Evolutionary conservation across 1,140 invertebrate genomes (phyloP), one percentile per base, ranked within the genome.

Genomic region (Drosophila kurseongensis): DNA sequence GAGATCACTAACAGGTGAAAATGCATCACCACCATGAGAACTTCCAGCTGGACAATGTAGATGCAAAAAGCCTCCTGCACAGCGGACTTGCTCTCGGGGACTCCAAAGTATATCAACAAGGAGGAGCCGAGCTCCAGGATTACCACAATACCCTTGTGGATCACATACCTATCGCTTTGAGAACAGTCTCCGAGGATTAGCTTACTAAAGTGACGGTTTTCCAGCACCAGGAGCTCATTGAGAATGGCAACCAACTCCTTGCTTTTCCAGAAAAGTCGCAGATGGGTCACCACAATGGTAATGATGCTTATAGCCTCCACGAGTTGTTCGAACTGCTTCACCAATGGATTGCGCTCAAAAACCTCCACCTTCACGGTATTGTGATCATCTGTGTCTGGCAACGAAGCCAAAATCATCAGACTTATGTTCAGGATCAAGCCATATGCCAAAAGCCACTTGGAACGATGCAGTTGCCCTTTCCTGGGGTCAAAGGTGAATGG

Each of bases 391-490:
- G 48, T 51, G 0, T 6, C 4, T 4, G 42, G 42, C 4, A 44
- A 14, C 9, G 18, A 18, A 0, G 42, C 10, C n/a, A 51, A 35
- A 10, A 35, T 44, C 14, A 73, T 2, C 23, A 23, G 23, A 4
- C 67, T 1, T 0, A 80, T 7, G 52, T 71, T 75, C 10, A 82
- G 13, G 6, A 75, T 12, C 7, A 88, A n/a, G 2, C 82, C 82
- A 23, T 88, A 86, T 1, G 10, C 78, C 48, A 86, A 23, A 9
- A 88, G 23, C 65, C 78, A 88, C 13, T 42, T 51, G 8, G 83
- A 82, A 8, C 65, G 60, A 48, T 40, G 32, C 27, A 88, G 10
- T 45, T 58, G 51, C n/a, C 55, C 27, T 16, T 23, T 78, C 36
- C 45, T 48, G 5, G 12, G 10, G 36, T 51, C 45, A 48, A 71